Evolutionary conservation across 2,888 invertebrate species (phyloP), one percentile per base, ranked within the genome.

Genomic region (Sylvicola cinctus): DNA sequence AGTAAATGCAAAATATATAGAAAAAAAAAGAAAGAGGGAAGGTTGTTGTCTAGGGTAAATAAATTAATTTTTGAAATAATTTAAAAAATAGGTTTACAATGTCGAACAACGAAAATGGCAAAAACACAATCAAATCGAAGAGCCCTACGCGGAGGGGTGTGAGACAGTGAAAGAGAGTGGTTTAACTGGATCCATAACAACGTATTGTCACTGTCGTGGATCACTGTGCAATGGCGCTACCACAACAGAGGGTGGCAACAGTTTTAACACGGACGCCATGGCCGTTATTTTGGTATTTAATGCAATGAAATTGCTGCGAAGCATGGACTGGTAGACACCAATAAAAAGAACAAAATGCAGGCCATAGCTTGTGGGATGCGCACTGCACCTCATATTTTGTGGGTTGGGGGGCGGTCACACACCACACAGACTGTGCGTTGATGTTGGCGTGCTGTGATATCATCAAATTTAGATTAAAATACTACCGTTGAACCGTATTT

Each of bases 101-200:
- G n/a, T 31, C 6, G 11, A 4, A 15, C 16, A 15, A 31, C n/a
- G 16, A 10, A 10, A 15, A 7, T 83, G 81, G 81, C 60, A 66
- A 28, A 60, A 63, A 30, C 66, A 68, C 47, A 66, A 70, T 40
- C 62, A 66, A 42, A 64, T 83, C 25, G 63, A 73, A 42, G 74
- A 74, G 47, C 73, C 76, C 2, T 83, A 81, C 49, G 47, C 60
- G 36, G 74, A 74, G 46, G 80, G 78, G 8, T 84, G 84, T 49
- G 56, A 62, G 36, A 56, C 59, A 34, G 60, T 66, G 7, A 70
- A 73, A 44, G 68, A 72, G 44, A 70, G 72, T 45, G 74, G 71
- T 3, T 43, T 51, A 28, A 44, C 48, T 6, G 50, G 47, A 31
- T 47, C 53, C 12, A 43, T 42, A 34, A 51, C 46, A 38, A 49